Conservation (phyloP, 2,797 vertebrate genomes). For the Lepidocolaptes lacrymiger region DNA sequence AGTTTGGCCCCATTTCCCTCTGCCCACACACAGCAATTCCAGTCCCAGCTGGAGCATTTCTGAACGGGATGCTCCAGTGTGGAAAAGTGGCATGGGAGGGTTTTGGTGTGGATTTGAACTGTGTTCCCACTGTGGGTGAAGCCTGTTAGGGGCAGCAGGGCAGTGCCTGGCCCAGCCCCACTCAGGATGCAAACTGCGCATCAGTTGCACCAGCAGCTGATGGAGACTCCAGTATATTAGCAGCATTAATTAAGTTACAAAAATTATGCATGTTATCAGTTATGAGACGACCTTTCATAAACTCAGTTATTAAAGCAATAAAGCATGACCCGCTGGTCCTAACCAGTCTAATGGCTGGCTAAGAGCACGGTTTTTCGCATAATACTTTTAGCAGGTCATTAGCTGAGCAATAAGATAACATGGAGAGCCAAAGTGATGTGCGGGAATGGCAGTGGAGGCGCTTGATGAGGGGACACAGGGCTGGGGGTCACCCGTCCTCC, state of each 20-base stretch:
- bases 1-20: not conserved
- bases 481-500: not conserved
- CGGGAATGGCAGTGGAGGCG: not conserved
- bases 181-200: not conserved
- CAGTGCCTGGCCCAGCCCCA: not conserved
- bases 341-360: conserved; percentile 48
- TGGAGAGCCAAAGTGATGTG: conserved; percentile 16
- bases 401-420: conserved; percentile 35
- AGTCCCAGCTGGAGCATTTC: not conserved
- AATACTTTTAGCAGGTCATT: conserved; percentile 54
- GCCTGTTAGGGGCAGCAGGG: not conserved
- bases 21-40: not conserved
- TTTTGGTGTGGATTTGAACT: not conserved
- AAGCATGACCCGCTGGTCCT: conserved; percentile 50
- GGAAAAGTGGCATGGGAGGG: not conserved
- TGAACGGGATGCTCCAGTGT: rapidly evolving
- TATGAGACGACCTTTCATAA: conserved; percentile 56
- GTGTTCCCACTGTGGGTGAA: not conserved
- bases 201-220: conserved; percentile 57
- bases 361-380: conserved; percentile 42
- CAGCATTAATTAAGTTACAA: conserved; percentile 65
- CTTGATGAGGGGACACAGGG: not conserved
- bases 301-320: conserved; percentile 61
- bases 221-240: conserved; percentile 68
- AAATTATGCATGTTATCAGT: conserved; percentile 51